A percentile compares a stretch with the other conserved stretches of the same genome.
These are phyloP conservation scores for Trichopoda pennipes DNA, from an alignment of 2,888 invertebrate species.

Conservation along the genomic window DNA sequence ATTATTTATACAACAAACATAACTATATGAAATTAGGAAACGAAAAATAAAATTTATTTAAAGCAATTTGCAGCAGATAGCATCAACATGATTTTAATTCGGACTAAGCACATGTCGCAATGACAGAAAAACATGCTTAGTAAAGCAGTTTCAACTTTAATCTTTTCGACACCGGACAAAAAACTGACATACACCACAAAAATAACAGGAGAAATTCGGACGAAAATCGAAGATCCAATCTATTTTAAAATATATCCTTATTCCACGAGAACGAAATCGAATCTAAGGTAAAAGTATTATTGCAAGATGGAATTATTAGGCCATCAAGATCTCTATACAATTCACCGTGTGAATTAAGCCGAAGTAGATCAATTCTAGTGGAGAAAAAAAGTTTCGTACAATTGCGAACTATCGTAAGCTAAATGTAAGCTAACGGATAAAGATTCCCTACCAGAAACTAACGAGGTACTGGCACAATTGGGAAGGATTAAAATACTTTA, in stretches of 20 bases:
- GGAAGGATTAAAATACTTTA: no score
- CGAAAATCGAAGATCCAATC: neutral
- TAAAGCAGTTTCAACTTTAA: conserved; percentile 1
- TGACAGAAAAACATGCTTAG: conserved; percentile 8
- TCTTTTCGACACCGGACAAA: conserved; percentile 20
- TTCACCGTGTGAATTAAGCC: no score
- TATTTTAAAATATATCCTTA: conserved; percentile 29
- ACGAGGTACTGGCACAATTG: no score
- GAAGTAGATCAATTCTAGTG: no score
- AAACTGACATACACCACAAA: neutral
- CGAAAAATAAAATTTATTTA: no score
- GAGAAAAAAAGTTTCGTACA: no score
- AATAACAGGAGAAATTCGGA: conserved; percentile 20
- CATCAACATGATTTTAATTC: conserved; percentile 8
- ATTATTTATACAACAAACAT: conserved; percentile 3
- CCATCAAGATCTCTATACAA: neutral
- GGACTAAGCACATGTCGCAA: conserved; percentile 24
- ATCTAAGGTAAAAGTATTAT: neutral
- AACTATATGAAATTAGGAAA: neutral
- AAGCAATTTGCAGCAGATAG: no score
- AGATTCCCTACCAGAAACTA: no score
- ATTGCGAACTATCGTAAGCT: no score
- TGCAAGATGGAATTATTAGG: neutral
- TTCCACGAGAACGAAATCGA: conserved; percentile 32
- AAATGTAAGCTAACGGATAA: no score